Base-by-base conservation (phyloP, 2,888 invertebrate species). In the Mythimna pallens region DNA sequence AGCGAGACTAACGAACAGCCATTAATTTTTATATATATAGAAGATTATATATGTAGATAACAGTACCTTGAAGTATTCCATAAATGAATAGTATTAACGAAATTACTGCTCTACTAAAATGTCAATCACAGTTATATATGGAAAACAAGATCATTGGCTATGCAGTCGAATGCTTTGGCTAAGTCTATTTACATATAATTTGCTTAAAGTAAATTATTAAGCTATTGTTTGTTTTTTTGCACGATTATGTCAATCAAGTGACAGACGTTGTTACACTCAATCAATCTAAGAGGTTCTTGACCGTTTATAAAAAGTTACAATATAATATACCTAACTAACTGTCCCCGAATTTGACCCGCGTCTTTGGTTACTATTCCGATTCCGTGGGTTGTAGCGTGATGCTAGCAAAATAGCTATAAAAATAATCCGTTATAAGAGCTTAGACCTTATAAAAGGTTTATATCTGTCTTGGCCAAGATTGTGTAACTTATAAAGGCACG, bases 131-230 rank as follows among this genome's bases (percentile, higher is more conserved):
- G 12, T 34, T 43, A 22, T 57, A 14, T 57, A 22, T 22, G 20
- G 14, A 14, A 57, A 17, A 22, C 40, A 66, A 20, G 22, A 65
- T 12, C 22, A 43, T 54, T 69, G 54, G 3, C 40, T 14, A 61
- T 52, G 52, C 40, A 69, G 40, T 69, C 52, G 30, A 71, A 71
- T 59, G 43, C 59, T 57, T 57, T 36, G 55, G n/a, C 30, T 17
- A 22, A 43, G 12, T 57, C 47, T 14, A 25, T 50, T 34, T 57
- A 50, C 25, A 67, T 57, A 34, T 22, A 20, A 2, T 22, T 55
- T 57, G 17, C 20, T 47, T 36, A 20, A 66, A 70, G 12, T 66
- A 70, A 66, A 25, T 65, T 36, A 22, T 40, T 14, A 17, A n/a
- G 12, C 36, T 25, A 58, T 55, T 47, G 34, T 57, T 70, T 43